Conservation (phyloP, 2,113 vertebrate genomes). For the Strix aluco region DNA sequence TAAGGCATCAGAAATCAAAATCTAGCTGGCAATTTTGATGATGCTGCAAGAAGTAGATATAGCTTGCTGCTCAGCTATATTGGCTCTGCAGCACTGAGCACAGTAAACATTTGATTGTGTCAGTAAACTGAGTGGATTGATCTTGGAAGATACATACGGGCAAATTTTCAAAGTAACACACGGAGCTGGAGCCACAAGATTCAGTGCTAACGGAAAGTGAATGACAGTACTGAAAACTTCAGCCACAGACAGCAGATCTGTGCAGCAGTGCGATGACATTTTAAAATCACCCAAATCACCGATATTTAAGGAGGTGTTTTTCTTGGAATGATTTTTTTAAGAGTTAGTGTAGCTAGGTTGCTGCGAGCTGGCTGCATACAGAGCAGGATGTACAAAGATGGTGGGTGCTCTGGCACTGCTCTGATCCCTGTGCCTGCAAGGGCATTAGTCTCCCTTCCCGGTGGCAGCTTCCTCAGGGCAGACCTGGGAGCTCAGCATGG, state of each 20-base stretch:
- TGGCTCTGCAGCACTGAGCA: conserved; percentile 26
- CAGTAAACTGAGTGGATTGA: conserved; percentile 53
- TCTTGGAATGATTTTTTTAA: not conserved
- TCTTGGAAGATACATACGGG: not conserved
- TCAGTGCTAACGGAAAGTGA: conserved; percentile 11
- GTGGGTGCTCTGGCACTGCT: not conserved
- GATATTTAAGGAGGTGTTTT: conserved; percentile 7
- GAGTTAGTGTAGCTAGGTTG: not conserved
- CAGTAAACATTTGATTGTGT: conserved; percentile 47
- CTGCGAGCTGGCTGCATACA: not conserved
- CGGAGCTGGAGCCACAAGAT: not conserved
- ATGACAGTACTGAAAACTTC: not conserved
- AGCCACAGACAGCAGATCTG: not conserved
- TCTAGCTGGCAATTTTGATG: conserved; percentile 58
- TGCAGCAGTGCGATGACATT: accelerated
- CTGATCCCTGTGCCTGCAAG: accelerated
- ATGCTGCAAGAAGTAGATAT: conserved; percentile 10
- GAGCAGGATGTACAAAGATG: not conserved
- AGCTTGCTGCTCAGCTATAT: conserved; percentile 54
- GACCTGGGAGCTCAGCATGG: not conserved
- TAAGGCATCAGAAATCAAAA: conserved; percentile 57
- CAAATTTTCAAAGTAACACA: conserved; percentile 32
- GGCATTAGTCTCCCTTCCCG: not conserved
- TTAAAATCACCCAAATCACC: not conserved
- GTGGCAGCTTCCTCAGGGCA: not conserved